Base-by-base conservation (phyloP, 2,797 vertebrate species). In the Zalophus californianus region DNA sequence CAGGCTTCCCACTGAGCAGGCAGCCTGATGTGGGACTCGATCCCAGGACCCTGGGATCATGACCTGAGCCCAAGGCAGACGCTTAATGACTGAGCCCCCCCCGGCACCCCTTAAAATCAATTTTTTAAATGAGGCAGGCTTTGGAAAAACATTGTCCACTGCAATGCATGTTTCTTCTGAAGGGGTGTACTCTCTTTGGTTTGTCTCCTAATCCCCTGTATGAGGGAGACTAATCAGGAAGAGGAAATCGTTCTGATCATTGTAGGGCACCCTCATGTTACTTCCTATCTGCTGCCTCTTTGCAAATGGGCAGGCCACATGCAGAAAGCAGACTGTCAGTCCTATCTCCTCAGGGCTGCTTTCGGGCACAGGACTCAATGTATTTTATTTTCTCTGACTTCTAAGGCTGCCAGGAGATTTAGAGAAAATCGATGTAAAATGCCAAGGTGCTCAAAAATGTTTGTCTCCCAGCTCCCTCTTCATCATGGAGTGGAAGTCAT, bases 301-400 rank as follows among this genome's bases (percentile, higher is more conserved):
- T 64, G 68, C 38, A 92, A 27, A 77, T 3, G 64, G 91, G 4
- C 77, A 5, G 73, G 54, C 15, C 6, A 14, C 56, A 35, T 3
- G 54, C 35, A 21, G 82, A 64, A 29, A 62, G 27, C 27, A 10
- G 13, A 15, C 32, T 23, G n/a, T 64, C 56, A 12, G 27, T n/a
- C 56, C 62, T 86, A 0, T 18, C 64, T 93, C 35, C 84, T 88
- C 38, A 68, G 62, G 32, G 68, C 23, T 48, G 21, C 41, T 56
- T 79, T 87, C 60, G 75, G 50, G 54, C 25, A 16, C 29, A 66
- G 64, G 41, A 29, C 3, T 70, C 48, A 41, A 5, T 54, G 27
- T 29, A 20, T 56, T 84, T 94, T 86, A 50, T 64, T 89, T 92
- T 75, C 77, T 62, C 80, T 78, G 52, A 72, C 70, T 64, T 97